phyloP scores from a whole-genome alignment of 2,888 invertebrate species.

The Chloromyia formosa region DNA sequence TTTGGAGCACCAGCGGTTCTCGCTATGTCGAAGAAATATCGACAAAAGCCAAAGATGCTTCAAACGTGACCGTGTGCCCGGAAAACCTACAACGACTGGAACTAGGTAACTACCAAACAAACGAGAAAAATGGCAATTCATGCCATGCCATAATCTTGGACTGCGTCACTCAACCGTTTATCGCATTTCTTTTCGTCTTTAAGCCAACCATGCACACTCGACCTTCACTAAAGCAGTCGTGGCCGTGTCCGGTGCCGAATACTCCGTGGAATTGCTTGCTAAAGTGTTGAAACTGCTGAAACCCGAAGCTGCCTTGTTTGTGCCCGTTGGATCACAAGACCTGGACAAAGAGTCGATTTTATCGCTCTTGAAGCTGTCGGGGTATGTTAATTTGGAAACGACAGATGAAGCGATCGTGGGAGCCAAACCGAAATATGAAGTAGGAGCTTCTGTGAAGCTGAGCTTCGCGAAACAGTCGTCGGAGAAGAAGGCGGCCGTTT shows the following conservation, averaged over 20 bases:
- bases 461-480: conserved; percentile 61
- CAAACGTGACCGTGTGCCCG: conserved; percentile 66
- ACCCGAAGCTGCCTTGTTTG: conserved; percentile 70
- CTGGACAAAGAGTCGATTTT: conserved; percentile 59
- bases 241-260: conserved; percentile 60
- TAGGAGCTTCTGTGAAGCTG: conserved; percentile 72
- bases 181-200: background rate
- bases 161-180: conserved; percentile 9
- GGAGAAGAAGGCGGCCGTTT: conserved; percentile 66
- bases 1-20: conserved; percentile 68
- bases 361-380: conserved; percentile 71
- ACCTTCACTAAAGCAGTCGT: conserved; percentile 69
- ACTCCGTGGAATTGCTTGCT: conserved; percentile 63
- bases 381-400: conserved; percentile 66
- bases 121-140: background rate
- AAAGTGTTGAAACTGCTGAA: conserved; percentile 71
- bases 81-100: conserved; percentile 71
- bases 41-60: conserved; percentile 65
- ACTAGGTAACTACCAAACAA: conserved; percentile 66
- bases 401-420: conserved; percentile 62
- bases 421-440: conserved; percentile 77
- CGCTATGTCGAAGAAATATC: conserved; percentile 67
- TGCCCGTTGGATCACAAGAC: conserved; percentile 64
- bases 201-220: conserved; percentile 69
- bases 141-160: too few species aligned